Evolutionary conservation across 2,113 vertebrate genomes (phyloP).

Genomic region (Channa argus): DNA sequence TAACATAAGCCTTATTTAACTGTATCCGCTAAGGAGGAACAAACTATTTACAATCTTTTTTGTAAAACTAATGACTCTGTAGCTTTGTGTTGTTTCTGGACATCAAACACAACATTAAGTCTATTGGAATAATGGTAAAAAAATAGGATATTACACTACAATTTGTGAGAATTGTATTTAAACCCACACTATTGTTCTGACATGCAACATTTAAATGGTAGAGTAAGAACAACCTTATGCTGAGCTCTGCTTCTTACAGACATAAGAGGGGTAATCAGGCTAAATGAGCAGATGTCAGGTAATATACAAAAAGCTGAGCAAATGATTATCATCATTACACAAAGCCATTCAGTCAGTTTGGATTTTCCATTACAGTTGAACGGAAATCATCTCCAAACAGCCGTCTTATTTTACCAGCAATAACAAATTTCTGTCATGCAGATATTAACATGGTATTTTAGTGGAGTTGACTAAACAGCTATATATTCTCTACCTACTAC

Average conservation of each 20-base stretch:
- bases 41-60: not conserved
- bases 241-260: not conserved
- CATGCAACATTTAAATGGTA: conserved; percentile 8
- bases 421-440: conserved; percentile 1
- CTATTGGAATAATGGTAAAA: conserved; percentile 1
- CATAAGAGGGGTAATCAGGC: not conserved
- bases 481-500: too few species aligned
- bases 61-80: too few species aligned
- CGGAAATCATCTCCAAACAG: conserved; percentile 19
- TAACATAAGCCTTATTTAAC: not conserved
- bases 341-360: conserved; percentile 19
- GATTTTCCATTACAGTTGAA: conserved; percentile 34
- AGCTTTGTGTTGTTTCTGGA: not conserved
- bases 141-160: not conserved
- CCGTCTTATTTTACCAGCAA: conserved; percentile 16
- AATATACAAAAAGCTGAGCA: conserved; percentile 38
- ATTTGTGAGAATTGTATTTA: not conserved
- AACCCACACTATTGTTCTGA: conserved; percentile 6
- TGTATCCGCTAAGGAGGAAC: not conserved
- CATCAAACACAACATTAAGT: conserved; percentile 1
- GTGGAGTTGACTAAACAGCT: not conserved
- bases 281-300: conserved; percentile 10
- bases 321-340: conserved; percentile 34
- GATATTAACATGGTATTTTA: not conserved
- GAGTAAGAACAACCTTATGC: conserved; percentile 9